Conservation (phyloP, 2,888 invertebrate genomes). For the Drosophila paramelanica region DNA sequence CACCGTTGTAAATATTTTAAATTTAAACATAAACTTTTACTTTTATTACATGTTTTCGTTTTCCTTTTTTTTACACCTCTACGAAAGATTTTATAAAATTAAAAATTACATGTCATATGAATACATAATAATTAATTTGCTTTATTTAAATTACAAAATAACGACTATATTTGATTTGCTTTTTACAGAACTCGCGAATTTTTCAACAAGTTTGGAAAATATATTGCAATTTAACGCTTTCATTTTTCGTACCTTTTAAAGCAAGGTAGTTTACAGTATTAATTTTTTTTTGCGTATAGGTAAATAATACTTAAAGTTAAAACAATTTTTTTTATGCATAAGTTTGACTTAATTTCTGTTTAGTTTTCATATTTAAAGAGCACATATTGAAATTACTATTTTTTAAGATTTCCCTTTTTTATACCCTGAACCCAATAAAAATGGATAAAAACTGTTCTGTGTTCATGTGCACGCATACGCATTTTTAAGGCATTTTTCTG, state of each 20-base stretch:
- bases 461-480: no score
- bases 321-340: slow-evolving; percentile 69
- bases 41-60: slow-evolving; percentile 53
- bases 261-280: slow-evolving; percentile 50
- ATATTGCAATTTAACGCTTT: slow-evolving; percentile 66
- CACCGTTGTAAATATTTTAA: not conserved
- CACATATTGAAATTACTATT: slow-evolving; percentile 64
- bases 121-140: slow-evolving; percentile 64
- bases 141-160: slow-evolving; percentile 79
- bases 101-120: slow-evolving; percentile 51
- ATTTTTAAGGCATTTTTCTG: no score
- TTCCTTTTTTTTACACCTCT: slow-evolving; percentile 59
- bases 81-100: slow-evolving; percentile 62
- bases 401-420: slow-evolving; percentile 30
- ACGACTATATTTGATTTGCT: slow-evolving; percentile 80
- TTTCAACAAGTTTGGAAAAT: slow-evolving; percentile 65
- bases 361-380: slow-evolving; percentile 69
- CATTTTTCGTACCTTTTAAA: slow-evolving; percentile 45
- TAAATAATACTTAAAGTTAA: slow-evolving; percentile 79
- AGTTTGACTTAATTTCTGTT: slow-evolving; percentile 78
- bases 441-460: no score
- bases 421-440: no score
- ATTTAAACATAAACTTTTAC: slow-evolving; percentile 46
- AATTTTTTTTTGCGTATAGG: slow-evolving; percentile 53
- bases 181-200: slow-evolving; percentile 70